phyloP scores from a whole-genome alignment of 2,888 invertebrate genomes.

The Philereme vetulata region DNA sequence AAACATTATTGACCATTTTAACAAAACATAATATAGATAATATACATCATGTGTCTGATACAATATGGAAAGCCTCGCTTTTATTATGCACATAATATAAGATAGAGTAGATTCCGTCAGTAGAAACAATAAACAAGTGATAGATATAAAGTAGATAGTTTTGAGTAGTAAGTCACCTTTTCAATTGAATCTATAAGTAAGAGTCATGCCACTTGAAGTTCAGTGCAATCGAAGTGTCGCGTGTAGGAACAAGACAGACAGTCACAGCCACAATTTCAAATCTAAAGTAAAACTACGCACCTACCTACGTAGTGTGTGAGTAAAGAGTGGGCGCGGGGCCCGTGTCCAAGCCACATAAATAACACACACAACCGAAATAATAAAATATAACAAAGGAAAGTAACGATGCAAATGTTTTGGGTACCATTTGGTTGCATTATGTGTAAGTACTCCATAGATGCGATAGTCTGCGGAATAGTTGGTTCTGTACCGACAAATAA shows the following conservation, averaged over 20 bases:
- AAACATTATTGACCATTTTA: conserved; percentile 45
- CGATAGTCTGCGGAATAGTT: conserved; percentile 80
- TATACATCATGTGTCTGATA: conserved; percentile 59
- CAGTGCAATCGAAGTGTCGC: conserved; percentile 43
- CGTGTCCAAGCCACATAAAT: conserved; percentile 51
- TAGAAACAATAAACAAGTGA: conserved; percentile 62
- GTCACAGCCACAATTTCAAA: conserved; percentile 80
- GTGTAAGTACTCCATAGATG: conserved; percentile 82
- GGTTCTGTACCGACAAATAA: conserved; percentile 82
- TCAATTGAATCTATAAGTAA: conserved; percentile 58
- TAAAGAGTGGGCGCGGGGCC: conserved; percentile 43
- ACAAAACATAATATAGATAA: conserved; percentile 47
- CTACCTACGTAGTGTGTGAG: conserved; percentile 54
- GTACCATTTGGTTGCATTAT: conserved; percentile 82
- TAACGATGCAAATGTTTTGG: conserved; percentile 72
- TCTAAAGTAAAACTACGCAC: conserved; percentile 49
- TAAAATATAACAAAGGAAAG: conserved; percentile 52
- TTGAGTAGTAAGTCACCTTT: conserved; percentile 90
- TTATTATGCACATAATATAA: conserved; percentile 68
- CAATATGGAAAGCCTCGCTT: conserved; percentile 73
- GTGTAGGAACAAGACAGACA: conserved; percentile 58
- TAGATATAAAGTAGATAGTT: conserved; percentile 80
- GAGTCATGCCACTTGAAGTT: conserved; percentile 61
- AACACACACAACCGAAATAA: conserved; percentile 44
- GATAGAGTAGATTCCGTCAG: conserved; percentile 60